Evolutionary conservation across 2,797 vertebrate species (phyloP).

Genomic region (Pantherophis vulpinus): DNA sequence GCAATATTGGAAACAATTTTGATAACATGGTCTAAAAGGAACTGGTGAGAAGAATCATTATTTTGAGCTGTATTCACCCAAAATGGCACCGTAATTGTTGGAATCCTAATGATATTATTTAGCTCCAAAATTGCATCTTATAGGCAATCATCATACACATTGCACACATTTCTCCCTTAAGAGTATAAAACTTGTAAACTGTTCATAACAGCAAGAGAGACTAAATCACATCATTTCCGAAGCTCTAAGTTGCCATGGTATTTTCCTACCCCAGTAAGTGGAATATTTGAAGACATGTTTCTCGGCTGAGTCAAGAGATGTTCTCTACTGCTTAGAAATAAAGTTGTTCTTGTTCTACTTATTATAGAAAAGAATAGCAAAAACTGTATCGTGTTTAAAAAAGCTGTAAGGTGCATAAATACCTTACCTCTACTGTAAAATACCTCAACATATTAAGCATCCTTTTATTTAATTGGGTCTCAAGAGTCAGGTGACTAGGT

Average conservation of each 20-base stretch:
- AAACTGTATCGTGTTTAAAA: neutral
- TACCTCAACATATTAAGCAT: neutral
- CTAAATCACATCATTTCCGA: neutral
- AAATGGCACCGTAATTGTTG: neutral
- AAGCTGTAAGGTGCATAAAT: neutral
- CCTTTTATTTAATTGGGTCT: neutral
- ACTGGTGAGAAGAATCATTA: neutral
- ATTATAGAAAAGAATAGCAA: neutral
- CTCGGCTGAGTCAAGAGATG: neutral
- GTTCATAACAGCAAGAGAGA: neutral
- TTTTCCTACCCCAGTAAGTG: neutral
- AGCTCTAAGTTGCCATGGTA: neutral
- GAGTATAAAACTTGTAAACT: neutral
- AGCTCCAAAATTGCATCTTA: neutral
- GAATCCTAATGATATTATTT: neutral
- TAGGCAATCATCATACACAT: too few species aligned
- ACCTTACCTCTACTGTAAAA: neutral
- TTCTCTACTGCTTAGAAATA: neutral
- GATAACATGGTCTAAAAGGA: neutral
- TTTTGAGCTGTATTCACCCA: neutral
- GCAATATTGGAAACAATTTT: neutral
- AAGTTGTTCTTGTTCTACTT: neutral
- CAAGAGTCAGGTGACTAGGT: neutral
- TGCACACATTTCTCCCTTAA: neutral
- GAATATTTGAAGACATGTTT: neutral